Evolutionary conservation across 2,797 vertebrate genomes (phyloP), one percentile per base, ranked within the genome.

Genomic region (Stomatorhinus walkeri): DNA sequence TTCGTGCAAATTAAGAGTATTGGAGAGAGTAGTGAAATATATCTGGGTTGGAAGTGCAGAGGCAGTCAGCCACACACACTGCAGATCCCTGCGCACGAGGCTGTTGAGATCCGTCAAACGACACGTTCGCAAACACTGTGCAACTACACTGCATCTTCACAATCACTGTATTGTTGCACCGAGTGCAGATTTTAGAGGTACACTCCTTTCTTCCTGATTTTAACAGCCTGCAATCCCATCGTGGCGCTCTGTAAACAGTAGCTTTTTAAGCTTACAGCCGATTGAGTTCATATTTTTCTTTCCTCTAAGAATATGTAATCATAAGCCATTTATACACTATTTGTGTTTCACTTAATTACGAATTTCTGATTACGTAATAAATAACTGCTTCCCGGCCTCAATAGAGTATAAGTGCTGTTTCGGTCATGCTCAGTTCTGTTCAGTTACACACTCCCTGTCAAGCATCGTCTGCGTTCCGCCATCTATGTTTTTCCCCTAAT

Each of bases 1-100:
- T 97, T 98, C 98, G 98, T 99, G 98, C 98, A 99, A 99, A 99
- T 98, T 97, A 98, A 97, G 96, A 98, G 97, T 97, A 98, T 95
- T 96, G 96, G 97, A 98, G 96, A 98, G 94, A 97, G 96, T 97
- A 94, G 92, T 94, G 90, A 89, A 94, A 94, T 96, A 95, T 90
- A 93, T 96, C 95, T 96, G 96, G 96, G 96, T 93, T 93, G 95
- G 96, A 97, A 96, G 97, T 97, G 95, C 95, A 95, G 96, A 97
- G 97, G 96, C 97, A 95, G 92, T 96, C 96, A 95, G 96, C 96
- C 96, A 95, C 96, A 96, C 97, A 96, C 96, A 92, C 96, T 96
- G 95, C 92, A 91, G 95, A 95, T 95, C 96, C 96, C 95, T 56
- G 48, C n/a, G 0, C 36, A 16, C 94, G 95, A 91, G 93, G 91